Conservation (phyloP, 2,888 invertebrate genomes). For the Sphecodes monilicornis region DNA sequence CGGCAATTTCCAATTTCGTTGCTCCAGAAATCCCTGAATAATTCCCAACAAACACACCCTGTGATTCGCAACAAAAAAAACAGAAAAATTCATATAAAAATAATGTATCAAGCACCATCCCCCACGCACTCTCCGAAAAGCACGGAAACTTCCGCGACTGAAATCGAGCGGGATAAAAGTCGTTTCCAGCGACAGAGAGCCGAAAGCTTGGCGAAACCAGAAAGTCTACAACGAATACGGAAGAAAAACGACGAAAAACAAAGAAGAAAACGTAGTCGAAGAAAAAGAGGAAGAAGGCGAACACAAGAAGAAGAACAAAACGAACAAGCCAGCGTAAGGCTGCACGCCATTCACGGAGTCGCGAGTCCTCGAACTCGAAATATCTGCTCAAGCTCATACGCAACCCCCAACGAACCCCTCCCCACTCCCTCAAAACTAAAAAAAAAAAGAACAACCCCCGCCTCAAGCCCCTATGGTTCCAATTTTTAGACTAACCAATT, state of each 20-base stretch:
- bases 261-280: neutral
- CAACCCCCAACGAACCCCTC: conserved; percentile 16
- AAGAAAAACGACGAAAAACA: neutral
- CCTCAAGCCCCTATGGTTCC: conserved; percentile 23
- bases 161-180: neutral
- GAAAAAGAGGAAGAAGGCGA: neutral
- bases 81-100: too few species aligned
- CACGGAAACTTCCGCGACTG: neutral
- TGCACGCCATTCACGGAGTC: conserved; percentile 21
- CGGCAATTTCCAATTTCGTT: too few species aligned
- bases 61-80: too few species aligned
- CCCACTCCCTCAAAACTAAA: neutral
- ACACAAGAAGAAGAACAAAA: too few species aligned
- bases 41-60: too few species aligned
- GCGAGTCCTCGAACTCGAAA: conserved; percentile 35
- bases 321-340: neutral
- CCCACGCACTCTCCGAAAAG: neutral
- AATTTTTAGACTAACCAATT: conserved; percentile 58
- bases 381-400: conserved; percentile 68
- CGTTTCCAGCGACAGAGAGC: neutral
- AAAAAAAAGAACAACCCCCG: neutral
- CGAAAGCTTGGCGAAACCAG: neutral
- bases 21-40: too few species aligned
- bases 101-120: too few species aligned
- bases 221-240: neutral